A percentile compares a stretch with the other conserved stretches of the same genome.
These are phyloP conservation scores for Aphelenchoides avenae DNA, from an alignment of 1,140 invertebrate genomes.

Conservation along the genomic window DNA sequence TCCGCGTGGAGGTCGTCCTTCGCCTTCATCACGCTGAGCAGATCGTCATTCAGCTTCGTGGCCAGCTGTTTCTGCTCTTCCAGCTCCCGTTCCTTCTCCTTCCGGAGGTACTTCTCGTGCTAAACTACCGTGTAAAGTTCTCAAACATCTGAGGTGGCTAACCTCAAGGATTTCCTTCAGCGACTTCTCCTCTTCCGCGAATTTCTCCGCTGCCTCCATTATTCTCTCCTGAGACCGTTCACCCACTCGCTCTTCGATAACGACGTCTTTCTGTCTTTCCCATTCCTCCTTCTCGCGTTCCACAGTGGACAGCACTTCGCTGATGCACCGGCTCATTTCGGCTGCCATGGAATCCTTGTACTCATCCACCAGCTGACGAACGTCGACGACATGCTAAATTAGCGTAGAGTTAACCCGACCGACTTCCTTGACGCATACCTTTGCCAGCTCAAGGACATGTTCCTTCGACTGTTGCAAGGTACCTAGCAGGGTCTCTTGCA, in stretches of 20 bases:
- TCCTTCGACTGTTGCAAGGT: no score
- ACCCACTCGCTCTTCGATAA: neutral
- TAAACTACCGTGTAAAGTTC: slow-evolving; percentile 2
- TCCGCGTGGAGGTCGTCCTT: slow-evolving; percentile 33
- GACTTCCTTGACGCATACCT: no score
- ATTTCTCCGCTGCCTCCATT: neutral
- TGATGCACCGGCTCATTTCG: no score
- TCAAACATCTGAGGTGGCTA: neutral
- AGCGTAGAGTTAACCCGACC: no score
- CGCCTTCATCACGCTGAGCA: slow-evolving; percentile 29
- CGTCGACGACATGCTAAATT: no score
- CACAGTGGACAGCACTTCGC: no score
- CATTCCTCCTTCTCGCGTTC: no score
- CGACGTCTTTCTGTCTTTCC: no score
- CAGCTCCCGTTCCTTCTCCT: slow-evolving; percentile 27
- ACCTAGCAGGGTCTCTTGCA: no score
- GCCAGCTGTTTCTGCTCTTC: slow-evolving; percentile 8
- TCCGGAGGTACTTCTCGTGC: slow-evolving; percentile 32
- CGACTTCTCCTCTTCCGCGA: slow-evolving; percentile 9
- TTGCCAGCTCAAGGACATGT: no score
- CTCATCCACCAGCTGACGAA: no score
- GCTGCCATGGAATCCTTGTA: no score
- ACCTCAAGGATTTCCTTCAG: slow-evolving; percentile 12
- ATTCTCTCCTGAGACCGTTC: neutral
- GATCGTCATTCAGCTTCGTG: slow-evolving; percentile 25